Percentiles rank a stretch among this genome's conserved stretches.
phyloP scores from a whole-genome alignment of 2,113 vertebrate species.

The Pachypanchax playfairii region DNA sequence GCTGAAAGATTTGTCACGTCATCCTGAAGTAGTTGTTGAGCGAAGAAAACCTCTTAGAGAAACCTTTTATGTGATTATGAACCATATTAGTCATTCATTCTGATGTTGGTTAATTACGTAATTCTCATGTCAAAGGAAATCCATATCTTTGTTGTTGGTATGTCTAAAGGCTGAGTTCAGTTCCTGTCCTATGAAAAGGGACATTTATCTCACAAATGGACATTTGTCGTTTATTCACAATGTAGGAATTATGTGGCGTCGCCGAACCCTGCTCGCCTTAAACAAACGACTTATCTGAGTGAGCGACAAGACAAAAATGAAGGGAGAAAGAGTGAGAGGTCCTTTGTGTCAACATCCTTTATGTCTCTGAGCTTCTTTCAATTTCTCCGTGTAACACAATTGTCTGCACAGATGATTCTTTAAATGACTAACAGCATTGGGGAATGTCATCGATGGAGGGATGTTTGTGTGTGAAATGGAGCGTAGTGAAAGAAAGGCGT shows the following conservation, averaged over 20 bases:
- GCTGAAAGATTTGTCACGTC: neutral
- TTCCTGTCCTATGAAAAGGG: slow-evolving; percentile 20
- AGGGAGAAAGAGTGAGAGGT: slow-evolving; percentile 1
- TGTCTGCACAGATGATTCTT: slow-evolving; percentile 5
- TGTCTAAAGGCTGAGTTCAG: slow-evolving; percentile 36
- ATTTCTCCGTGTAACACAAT: slow-evolving; percentile 1
- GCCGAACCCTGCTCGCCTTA: neutral
- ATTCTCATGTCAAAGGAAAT: slow-evolving; percentile 17
- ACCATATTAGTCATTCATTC: too few relatives aligned
- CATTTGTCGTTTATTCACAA: slow-evolving; percentile 37
- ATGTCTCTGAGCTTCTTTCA: slow-evolving; percentile 9
- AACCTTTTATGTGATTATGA: too few relatives aligned
- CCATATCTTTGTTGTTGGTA: neutral
- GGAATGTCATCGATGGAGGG: slow-evolving; percentile 19
- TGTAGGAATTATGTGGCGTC: slow-evolving; percentile 19
- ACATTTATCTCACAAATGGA: slow-evolving; percentile 22
- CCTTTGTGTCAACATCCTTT: slow-evolving; percentile 22
- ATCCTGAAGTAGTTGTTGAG: neutral
- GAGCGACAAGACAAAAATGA: slow-evolving; percentile 5
- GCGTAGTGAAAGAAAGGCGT: neutral
- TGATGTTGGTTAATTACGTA: slow-evolving; percentile 18
- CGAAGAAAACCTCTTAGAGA: too few relatives aligned
- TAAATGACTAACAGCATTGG: slow-evolving; percentile 5
- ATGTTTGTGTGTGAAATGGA: slow-evolving; percentile 1
- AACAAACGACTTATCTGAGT: slow-evolving; percentile 36